Conservation (phyloP, 2,797 vertebrate species). For the Tragopan temminckii region DNA sequence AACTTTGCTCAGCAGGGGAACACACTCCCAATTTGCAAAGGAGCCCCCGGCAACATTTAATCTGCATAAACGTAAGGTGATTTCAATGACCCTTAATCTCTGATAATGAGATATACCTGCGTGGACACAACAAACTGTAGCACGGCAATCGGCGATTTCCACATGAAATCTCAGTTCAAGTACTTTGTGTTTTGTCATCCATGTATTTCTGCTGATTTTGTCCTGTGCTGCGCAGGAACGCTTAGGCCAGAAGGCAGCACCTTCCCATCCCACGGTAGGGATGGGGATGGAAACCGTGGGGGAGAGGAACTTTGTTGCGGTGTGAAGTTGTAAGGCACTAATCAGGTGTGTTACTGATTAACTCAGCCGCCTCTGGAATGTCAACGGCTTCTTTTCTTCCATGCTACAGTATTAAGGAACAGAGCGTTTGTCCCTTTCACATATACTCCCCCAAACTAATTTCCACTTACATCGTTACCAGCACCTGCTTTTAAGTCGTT, state of each 20-base stretch:
- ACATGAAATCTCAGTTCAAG: neutral
- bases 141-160: neutral
- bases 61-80: neutral
- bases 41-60: neutral
- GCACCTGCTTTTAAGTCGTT: constrained; percentile 13
- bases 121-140: neutral
- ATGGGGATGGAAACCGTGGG: neutral
- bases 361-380: constrained; percentile 60
- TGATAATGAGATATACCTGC: neutral
- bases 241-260: neutral
- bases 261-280: neutral
- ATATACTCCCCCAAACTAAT: neutral
- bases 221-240: fast-evolving
- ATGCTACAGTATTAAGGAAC: neutral
- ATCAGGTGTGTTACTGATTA: constrained; percentile 76
- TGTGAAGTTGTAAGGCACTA: constrained; percentile 10
- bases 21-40: neutral
- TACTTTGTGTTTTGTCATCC: fast-evolving
- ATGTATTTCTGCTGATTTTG: fast-evolving
- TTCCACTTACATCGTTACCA: neutral
- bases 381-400: constrained; percentile 49
- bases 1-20: neutral
- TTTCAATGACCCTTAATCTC: constrained; percentile 29
- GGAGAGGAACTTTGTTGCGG: constrained; percentile 17
- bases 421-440: constrained; percentile 34